Evolutionary conservation across 2,797 vertebrate species (phyloP).

Genomic region (Enteromius mattozi): DNA sequence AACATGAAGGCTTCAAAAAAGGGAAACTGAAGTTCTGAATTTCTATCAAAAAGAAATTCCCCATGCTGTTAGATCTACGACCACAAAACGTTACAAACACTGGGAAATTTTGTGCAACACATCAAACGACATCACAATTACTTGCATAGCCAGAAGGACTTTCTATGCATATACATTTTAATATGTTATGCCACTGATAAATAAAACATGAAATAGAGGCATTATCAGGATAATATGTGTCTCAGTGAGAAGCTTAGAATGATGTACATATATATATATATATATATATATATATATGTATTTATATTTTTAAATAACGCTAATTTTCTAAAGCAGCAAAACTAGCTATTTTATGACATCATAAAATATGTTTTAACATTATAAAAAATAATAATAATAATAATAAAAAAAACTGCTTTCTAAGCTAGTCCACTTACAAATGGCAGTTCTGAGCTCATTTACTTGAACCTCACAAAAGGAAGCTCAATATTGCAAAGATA

Average conservation of each 20-base stretch:
- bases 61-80: slow-evolving; percentile 35
- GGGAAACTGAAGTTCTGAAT: slow-evolving; percentile 17
- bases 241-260: background rate
- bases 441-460: background rate
- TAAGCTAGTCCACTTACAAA: background rate
- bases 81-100: slow-evolving; percentile 29
- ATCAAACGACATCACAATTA: slow-evolving; percentile 51
- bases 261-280: background rate
- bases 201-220: slow-evolving; percentile 22
- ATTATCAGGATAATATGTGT: background rate
- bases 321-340: slow-evolving; percentile 2
- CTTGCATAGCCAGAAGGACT: slow-evolving; percentile 32
- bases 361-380: slow-evolving; percentile 1
- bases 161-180: slow-evolving; percentile 36
- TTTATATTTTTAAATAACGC: background rate
- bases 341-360: background rate
- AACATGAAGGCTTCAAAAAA: slow-evolving; percentile 23
- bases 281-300: too few species aligned
- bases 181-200: slow-evolving; percentile 18
- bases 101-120: slow-evolving; percentile 32
- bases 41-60: slow-evolving; percentile 36
- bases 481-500: background rate
- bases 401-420: background rate
- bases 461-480: background rate
- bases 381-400: too few species aligned